phyloP scores from a whole-genome alignment of 1,140 invertebrate species.

The Leptinotarsa texana region DNA sequence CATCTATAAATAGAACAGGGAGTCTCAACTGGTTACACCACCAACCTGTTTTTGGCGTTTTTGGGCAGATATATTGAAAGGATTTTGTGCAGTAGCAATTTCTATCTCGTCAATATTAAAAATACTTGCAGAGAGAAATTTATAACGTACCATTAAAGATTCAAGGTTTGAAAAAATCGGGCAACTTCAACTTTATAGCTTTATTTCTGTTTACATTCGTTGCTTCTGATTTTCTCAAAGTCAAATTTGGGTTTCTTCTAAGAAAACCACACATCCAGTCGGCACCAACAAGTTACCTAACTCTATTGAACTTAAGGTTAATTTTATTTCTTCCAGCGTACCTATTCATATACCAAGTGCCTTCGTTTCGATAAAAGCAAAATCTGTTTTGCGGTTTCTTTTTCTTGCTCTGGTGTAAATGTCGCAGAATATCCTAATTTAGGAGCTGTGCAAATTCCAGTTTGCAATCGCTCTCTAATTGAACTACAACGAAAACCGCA shows the following conservation, averaged over 20 bases:
- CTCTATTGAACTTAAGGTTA: constrained; percentile 39
- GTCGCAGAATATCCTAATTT: no score
- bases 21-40: no score
- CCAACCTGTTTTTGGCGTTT: no score
- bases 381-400: no score
- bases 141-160: constrained; percentile 46
- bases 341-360: background rate
- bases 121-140: constrained; percentile 45
- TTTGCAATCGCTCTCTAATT: no score
- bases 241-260: constrained; percentile 37
- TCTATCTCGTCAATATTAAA: constrained; percentile 53
- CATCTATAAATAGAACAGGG: background rate
- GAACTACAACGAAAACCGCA: no score
- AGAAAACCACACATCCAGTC: constrained; percentile 48
- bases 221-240: constrained; percentile 46
- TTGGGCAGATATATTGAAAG: no score
- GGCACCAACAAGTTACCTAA: constrained; percentile 36
- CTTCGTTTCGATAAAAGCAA: no score
- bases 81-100: constrained; percentile 50
- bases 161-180: constrained; percentile 52
- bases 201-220: constrained; percentile 51
- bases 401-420: no score
- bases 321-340: constrained; percentile 10
- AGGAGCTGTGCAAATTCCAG: no score
- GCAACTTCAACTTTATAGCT: constrained; percentile 49